These are phyloP conservation scores for Oxyscelio sp. DNA, from an alignment of 2,888 invertebrate species.

Conservation along the genomic window DNA sequence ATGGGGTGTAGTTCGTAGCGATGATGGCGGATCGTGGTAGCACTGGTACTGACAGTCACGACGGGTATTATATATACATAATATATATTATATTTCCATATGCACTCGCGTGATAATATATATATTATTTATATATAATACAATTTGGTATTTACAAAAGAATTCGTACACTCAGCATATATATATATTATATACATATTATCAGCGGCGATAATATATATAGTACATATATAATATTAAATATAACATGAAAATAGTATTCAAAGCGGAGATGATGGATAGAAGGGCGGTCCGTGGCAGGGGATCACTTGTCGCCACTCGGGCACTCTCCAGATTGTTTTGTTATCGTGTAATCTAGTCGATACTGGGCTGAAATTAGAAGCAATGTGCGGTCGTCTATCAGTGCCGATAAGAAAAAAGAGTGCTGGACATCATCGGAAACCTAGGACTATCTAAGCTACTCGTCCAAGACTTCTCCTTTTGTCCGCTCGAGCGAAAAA, in stretches of 20 bases:
- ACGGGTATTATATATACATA: constrained; percentile 75
- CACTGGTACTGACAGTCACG: constrained; percentile 78
- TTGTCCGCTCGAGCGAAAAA: constrained; percentile 61
- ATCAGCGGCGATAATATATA: constrained; percentile 70
- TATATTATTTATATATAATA: constrained; percentile 75
- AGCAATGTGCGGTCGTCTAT: constrained; percentile 74
- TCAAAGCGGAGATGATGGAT: constrained; percentile 71
- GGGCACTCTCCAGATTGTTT: constrained; percentile 88
- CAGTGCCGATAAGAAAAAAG: constrained; percentile 73
- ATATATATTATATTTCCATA: constrained; percentile 54
- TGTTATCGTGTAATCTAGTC: constrained; percentile 88
- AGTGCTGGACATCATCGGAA: constrained; percentile 77
- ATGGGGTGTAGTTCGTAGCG: constrained; percentile 65
- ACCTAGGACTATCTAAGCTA: constrained; percentile 72
- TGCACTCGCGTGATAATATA: constrained; percentile 50
- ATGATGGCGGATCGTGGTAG: constrained; percentile 73
- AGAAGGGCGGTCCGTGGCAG: constrained; percentile 82
- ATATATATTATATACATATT: constrained; percentile 73
- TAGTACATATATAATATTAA: constrained; percentile 73
- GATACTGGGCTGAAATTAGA: constrained; percentile 88
- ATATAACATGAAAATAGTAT: constrained; percentile 74
- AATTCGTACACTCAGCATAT: constrained; percentile 29
- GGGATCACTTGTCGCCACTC: constrained; percentile 89
- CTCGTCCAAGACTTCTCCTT: constrained; percentile 66
- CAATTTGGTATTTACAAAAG: constrained; percentile 62